Percentiles rank a stretch among this genome's conserved stretches.
Conservation (phyloP, 2,113 vertebrate genomes). For the Raja brachyura region DNA sequence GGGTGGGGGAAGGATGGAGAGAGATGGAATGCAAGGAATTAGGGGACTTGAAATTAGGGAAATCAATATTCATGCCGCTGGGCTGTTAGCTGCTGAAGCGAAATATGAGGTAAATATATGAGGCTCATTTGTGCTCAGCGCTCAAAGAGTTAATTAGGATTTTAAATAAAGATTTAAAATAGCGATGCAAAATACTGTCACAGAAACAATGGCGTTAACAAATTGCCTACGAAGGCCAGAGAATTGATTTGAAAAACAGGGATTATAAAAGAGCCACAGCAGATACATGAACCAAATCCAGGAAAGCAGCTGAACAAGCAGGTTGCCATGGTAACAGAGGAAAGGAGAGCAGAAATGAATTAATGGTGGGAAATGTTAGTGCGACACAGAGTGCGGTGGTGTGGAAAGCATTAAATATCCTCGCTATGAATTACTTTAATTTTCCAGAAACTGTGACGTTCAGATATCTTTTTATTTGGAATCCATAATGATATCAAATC, state of each 20-base stretch:
- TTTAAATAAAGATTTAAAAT: not conserved
- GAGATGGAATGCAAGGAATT: too few species aligned
- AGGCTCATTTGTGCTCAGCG: not conserved
- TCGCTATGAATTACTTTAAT: not conserved
- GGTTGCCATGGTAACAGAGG: conserved; percentile 7
- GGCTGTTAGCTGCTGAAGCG: too few species aligned
- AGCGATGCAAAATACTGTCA: too few species aligned
- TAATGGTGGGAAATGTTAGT: not conserved
- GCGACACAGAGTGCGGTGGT: not conserved
- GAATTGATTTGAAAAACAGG: not conserved
- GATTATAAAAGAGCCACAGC: not conserved
- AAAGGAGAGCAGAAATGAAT: conserved; percentile 27
- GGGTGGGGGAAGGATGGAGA: too few species aligned
- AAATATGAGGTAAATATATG: not conserved
- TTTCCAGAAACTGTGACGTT: not conserved
- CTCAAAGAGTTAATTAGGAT: not conserved
- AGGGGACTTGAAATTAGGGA: too few species aligned
- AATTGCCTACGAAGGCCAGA: not conserved
- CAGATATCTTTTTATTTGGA: not conserved
- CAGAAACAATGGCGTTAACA: not conserved
- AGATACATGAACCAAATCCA: not conserved
- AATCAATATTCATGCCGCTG: too few species aligned
- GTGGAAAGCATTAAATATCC: not conserved
- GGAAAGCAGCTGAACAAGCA: conserved; percentile 4
- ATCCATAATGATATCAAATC: not conserved